phyloP scores from a whole-genome alignment of 2,888 invertebrate genomes.

The Ypsolopha sequella region DNA sequence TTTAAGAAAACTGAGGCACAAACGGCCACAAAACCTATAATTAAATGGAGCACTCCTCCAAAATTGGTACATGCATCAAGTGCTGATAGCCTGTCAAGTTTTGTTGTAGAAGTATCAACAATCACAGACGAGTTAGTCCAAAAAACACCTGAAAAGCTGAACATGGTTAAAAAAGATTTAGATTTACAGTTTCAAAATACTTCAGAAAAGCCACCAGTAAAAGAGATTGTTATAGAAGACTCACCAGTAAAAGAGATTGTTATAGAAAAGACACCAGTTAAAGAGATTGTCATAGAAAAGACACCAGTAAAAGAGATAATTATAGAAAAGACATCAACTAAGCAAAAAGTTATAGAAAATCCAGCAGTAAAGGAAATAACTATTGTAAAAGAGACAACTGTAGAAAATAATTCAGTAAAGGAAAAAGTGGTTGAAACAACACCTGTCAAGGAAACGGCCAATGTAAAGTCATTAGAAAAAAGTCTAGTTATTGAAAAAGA shows the following conservation, averaged over 20 bases:
- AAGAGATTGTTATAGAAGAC: constrained; percentile 6
- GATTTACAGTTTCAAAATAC: too few relatives aligned
- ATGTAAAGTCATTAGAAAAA: neutral
- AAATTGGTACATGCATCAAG: too few relatives aligned
- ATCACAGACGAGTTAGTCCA: too few relatives aligned
- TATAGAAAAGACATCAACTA: constrained; percentile 10
- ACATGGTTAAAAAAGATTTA: too few relatives aligned
- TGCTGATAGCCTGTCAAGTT: too few relatives aligned
- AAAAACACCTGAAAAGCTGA: too few relatives aligned
- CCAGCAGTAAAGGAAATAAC: neutral
- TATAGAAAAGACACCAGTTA: neutral
- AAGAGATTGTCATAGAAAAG: neutral
- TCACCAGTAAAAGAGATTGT: constrained; percentile 6
- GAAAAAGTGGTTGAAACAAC: neutral
- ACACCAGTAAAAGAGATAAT: neutral
- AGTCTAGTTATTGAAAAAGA: neutral
- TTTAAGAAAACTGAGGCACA: too few relatives aligned
- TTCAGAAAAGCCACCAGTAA: neutral
- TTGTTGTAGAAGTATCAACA: too few relatives aligned
- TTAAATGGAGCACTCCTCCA: too few relatives aligned
- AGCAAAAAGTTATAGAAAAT: neutral
- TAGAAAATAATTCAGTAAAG: neutral
- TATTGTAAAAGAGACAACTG: too few relatives aligned
- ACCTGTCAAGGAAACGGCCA: neutral
- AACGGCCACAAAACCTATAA: too few relatives aligned